These are phyloP conservation scores for Pogona vitticeps DNA, from an alignment of 2,113 vertebrate genomes.

Conservation along the genomic window DNA sequence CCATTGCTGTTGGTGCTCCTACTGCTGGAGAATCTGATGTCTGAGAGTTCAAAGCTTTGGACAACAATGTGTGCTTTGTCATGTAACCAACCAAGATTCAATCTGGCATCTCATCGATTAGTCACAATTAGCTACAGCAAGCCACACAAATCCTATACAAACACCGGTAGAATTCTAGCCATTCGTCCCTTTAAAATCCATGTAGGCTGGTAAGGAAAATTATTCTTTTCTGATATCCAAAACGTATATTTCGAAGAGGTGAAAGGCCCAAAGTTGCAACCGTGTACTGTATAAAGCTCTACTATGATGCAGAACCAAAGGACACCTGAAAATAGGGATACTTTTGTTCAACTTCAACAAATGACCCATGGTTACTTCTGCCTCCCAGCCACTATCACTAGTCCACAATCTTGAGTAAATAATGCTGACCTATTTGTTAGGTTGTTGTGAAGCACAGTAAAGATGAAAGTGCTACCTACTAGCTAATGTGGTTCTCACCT, in stretches of 20 bases:
- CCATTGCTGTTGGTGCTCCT: too few species aligned
- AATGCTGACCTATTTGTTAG: background rate
- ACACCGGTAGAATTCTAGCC: too few species aligned
- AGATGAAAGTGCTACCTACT: background rate
- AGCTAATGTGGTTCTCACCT: background rate
- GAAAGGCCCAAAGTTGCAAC: background rate
- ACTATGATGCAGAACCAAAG: background rate
- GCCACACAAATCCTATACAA: too few species aligned
- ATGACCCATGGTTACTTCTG: too few species aligned
- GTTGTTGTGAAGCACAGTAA: background rate
- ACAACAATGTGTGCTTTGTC: too few species aligned
- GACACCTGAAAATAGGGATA: background rate
- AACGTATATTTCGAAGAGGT: background rate
- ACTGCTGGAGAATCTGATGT: too few species aligned
- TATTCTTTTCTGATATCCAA: background rate
- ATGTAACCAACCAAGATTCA: too few species aligned
- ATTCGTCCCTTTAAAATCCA: too few species aligned
- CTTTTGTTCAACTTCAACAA: background rate
- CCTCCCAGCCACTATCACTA: background rate
- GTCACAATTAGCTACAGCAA: too few species aligned
- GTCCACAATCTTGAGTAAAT: background rate
- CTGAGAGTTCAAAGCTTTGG: too few species aligned
- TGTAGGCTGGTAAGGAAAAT: background rate
- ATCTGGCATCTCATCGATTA: too few species aligned
- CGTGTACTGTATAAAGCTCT: background rate